Evolutionary conservation across 2,113 vertebrate genomes (phyloP), one percentile per base, ranked within the genome.

Genomic region (Syrmaticus mikado): DNA sequence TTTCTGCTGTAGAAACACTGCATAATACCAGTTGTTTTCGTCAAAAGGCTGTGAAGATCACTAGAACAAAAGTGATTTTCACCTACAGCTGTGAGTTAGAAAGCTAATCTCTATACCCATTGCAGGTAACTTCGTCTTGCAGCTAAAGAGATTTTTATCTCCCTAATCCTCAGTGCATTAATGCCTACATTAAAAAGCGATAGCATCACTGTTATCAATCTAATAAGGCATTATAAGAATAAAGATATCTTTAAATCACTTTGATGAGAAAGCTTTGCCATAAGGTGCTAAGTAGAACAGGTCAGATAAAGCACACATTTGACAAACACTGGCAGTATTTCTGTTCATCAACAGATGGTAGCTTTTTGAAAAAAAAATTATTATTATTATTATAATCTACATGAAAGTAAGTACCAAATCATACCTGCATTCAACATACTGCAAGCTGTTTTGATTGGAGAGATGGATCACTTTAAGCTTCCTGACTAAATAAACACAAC

Each of bases 241-340:
- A 88, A 83, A 96, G 90, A 78, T 86, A 90, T 85, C 85, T 91
- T 72, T 77, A 83, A 87, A 90, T 67, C 43, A 36, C 68, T 95
- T 77, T 90, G 53, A 92, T 83, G 82, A 83, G 65, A 95, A 93
- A 90, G 73, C 46, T 94, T 92, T 92, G 77, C 92, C 96, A 96
- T 94, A 96, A 96, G 96, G 92, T 96, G 82, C 83, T 93, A 93
- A 94, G 77, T 30, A 93, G 96, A 95, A 92, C 88, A 94, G 96
- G 95, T 96, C 96, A 96, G 93, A 96, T 96, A 95, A 96, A 93
- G 85, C 66, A 90, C 32, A 75, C 85, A 75, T 94, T 94, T 95
- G 95, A 96, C 92, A 96, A 96, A 96, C 83, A 95, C 3, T 96
- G 95, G 95, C 96, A 96, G 73, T 78, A 80, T 78, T 88, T 90